Evolutionary conservation across 2,113 vertebrate genomes (phyloP), one percentile per base, ranked within the genome.

Genomic region (Bambusicola thoracicus): DNA sequence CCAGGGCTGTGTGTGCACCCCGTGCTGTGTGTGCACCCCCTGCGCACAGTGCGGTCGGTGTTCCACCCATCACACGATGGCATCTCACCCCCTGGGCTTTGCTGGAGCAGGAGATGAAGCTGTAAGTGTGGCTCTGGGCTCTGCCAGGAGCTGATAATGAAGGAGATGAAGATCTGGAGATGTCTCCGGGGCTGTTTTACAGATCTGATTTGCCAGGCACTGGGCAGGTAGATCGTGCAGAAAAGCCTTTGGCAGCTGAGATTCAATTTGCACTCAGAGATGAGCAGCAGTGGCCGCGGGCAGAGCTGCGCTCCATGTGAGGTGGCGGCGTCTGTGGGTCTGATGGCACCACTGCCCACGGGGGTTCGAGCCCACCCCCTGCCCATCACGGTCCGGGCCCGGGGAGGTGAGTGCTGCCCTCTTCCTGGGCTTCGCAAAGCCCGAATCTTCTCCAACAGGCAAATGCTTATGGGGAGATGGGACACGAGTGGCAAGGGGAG

Each of bases 1-100:
- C 21, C 46, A 48, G 6, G 40, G 3, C 1, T 0, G 1, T 5
- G 80, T 0, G 5, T 2, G 6, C 5, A 6, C 15, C 1, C 3
- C 11, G 62, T 53, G 51, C 2, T 0, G 19, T 2, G 51, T 30
- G 27, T 17, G 51, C 15, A 0, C 8, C 27, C 15, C 43, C 67
- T 13, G 40, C 9, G 8, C 51, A 29, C 51, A 16, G 51, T 16
- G 34, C 24, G 13, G 13, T 61, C 34, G 8, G 4, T 15, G 55
- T 56, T 43, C 81, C 68, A 46, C 5, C 46, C 15, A 20, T 34
- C 20, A 51, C 81, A 56, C 70, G 19, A 4, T 10, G 3, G 34
- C 2, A 0, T 30, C 10, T 32, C 8, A 21, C 36, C 30, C 65
- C 17, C 0, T 0, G 1, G 73, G 49, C 10, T 32, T 6, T 43